A percentile compares a stretch with the other conserved stretches of the same genome.
These are phyloP conservation scores for Sciurus vulgaris DNA, from an alignment of 2,797 vertebrate species.

Conservation along the genomic window DNA sequence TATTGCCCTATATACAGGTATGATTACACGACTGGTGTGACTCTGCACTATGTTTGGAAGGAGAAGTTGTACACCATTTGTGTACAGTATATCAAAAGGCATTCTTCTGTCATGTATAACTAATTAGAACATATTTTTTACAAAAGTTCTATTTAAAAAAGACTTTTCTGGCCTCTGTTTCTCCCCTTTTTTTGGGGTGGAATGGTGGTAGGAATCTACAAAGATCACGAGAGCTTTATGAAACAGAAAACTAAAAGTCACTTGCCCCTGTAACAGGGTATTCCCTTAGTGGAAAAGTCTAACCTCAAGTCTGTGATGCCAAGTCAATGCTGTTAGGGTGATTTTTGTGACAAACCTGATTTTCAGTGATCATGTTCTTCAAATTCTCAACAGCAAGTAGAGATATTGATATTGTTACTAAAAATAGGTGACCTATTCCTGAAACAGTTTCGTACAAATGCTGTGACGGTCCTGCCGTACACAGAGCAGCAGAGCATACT, in stretches of 20 bases:
- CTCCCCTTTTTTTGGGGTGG: not conserved
- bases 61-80: too few relatives aligned
- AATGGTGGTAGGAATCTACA: not conserved
- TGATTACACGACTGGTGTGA: too few relatives aligned
- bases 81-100: too few relatives aligned
- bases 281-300: not conserved
- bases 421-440: slow-evolving; percentile 20
- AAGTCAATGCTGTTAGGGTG: not conserved
- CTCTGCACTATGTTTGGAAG: too few relatives aligned
- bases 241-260: not conserved
- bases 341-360: not conserved
- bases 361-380: not conserved
- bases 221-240: not conserved
- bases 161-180: not conserved
- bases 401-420: slow-evolving; percentile 16
- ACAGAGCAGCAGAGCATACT: not conserved
- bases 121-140: too few relatives aligned
- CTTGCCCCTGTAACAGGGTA: not conserved
- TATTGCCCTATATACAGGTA: too few relatives aligned
- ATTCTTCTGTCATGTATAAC: too few relatives aligned
- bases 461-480: not conserved
- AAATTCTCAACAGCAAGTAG: not conserved
- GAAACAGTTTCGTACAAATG: slow-evolving; percentile 39
- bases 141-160: not conserved
- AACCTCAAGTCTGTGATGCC: not conserved